These are phyloP conservation scores for Rhabdomys dilectus DNA, from an alignment of 2,113 vertebrate species.

Conservation along the genomic window DNA sequence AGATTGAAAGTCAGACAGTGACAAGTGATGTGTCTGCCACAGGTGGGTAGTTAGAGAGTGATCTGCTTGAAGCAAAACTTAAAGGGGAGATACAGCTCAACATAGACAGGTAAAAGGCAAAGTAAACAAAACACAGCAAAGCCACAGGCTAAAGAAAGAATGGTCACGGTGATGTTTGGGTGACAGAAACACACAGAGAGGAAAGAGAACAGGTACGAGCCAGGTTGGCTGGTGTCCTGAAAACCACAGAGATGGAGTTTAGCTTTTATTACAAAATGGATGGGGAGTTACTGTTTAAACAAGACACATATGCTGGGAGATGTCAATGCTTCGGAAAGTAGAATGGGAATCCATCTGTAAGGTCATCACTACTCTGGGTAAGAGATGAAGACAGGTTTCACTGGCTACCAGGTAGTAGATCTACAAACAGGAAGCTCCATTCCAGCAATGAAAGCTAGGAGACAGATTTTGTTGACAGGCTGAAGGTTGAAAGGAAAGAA, in stretches of 20 bases:
- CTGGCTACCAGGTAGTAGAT: not conserved
- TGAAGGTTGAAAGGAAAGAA: not conserved
- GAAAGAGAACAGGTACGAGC: not conserved
- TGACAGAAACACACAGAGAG: not conserved
- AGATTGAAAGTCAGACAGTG: not conserved
- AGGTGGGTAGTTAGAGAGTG: fast-evolving
- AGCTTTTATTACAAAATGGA: no score
- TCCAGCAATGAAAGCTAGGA: not conserved
- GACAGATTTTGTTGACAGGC: not conserved
- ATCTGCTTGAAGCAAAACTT: not conserved
- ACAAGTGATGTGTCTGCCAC: not conserved
- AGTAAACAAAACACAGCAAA: not conserved
- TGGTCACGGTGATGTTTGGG: fast-evolving
- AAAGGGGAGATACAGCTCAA: not conserved
- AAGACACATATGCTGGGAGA: not conserved
- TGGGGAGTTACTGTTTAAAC: no score
- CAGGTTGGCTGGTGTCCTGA: not conserved
- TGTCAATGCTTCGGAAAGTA: not conserved
- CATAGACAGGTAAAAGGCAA: fast-evolving
- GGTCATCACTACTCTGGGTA: fast-evolving
- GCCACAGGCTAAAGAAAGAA: not conserved
- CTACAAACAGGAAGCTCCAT: no score
- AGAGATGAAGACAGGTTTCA: not conserved
- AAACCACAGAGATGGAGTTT: fast-evolving
- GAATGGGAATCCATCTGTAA: not conserved